A percentile compares a stretch with the other conserved stretches of the same genome.
Conservation (phyloP, 1,140 invertebrate species). For the Eriosoma lanigerum region DNA sequence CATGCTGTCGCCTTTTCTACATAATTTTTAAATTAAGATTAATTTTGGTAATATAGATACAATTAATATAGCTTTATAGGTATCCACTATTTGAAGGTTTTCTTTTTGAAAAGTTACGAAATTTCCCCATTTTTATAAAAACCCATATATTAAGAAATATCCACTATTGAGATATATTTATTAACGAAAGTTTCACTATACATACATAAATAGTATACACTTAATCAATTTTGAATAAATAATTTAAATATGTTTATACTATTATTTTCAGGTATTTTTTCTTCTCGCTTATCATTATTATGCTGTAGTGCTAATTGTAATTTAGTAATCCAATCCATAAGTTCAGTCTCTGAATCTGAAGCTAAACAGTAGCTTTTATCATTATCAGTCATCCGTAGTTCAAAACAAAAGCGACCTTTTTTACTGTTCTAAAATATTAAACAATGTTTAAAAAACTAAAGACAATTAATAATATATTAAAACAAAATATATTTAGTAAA, state of each 20-base stretch:
- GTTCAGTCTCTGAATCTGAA: conserved; percentile 81
- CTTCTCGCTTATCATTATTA: conserved; percentile 67
- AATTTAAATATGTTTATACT: background rate
- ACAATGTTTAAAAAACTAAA: background rate
- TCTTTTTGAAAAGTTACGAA: no score
- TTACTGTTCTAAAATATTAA: conserved; percentile 70
- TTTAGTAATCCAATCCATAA: conserved; percentile 80
- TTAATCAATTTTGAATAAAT: background rate
- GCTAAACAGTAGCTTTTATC: conserved; percentile 81
- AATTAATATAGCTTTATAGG: no score
- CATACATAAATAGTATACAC: no score
- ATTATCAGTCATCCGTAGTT: conserved; percentile 79
- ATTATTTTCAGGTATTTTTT: conserved; percentile 63
- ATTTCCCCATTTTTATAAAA: no score
- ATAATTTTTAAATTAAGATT: no score
- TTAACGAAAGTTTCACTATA: no score
- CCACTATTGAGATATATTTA: no score
- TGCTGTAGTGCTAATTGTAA: conserved; percentile 73
- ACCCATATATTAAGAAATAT: no score
- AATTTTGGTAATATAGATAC: no score
- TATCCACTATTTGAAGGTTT: no score
- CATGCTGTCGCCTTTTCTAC: no score
- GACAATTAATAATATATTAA: background rate
- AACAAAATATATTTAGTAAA: background rate
- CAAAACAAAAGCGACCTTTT: conserved; percentile 83